These are phyloP conservation scores for Noctua pronuba DNA, from an alignment of 2,888 invertebrate species.

Conservation along the genomic window DNA sequence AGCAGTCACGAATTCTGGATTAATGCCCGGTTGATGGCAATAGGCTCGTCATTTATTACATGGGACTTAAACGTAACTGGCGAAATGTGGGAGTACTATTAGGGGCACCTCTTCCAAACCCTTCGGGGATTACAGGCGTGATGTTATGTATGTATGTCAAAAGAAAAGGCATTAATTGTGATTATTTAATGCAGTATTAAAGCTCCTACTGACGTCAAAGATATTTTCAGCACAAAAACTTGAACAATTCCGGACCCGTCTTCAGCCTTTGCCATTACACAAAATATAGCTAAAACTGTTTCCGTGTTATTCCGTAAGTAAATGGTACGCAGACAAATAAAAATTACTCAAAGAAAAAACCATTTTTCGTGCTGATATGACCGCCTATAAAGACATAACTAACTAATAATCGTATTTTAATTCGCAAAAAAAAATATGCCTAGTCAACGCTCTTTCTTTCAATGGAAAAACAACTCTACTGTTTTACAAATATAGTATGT, in stretches of 20 bases:
- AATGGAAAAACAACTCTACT: slow-evolving; percentile 55
- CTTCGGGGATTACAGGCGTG: no score
- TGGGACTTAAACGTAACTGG: no score
- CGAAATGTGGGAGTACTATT: no score
- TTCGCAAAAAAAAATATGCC: slow-evolving; percentile 70
- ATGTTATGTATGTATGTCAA: no score
- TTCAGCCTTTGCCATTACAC: no score
- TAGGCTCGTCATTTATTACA: no score
- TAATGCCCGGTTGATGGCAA: no score
- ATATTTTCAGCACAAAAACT: background rate
- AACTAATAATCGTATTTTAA: slow-evolving; percentile 63
- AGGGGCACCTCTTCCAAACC: no score
- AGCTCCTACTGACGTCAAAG: background rate
- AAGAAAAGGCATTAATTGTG: no score
- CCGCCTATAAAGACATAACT: slow-evolving; percentile 58
- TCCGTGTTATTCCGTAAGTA: background rate
- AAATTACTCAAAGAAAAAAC: background rate
- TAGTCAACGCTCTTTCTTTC: slow-evolving; percentile 3
- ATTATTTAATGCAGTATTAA: background rate
- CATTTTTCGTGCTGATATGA: slow-evolving; percentile 16
- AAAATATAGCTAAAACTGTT: background rate
- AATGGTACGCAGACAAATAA: slow-evolving; percentile 14
- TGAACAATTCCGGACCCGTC: no score
- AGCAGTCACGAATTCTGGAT: no score
- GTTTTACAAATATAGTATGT: slow-evolving; percentile 50